Conservation (phyloP, 2,888 invertebrate species). For the Thyatira batis region DNA sequence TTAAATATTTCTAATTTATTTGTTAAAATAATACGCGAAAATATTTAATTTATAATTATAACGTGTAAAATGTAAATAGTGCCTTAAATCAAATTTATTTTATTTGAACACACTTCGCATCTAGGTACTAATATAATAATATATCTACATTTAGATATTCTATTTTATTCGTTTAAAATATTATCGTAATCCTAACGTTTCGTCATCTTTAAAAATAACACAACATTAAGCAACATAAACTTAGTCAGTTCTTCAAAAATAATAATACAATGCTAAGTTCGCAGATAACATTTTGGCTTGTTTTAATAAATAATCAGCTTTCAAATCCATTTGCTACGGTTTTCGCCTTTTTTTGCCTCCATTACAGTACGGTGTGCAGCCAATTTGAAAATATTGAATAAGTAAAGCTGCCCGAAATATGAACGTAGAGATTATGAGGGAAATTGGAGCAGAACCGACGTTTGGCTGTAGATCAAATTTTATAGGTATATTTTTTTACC, state of each 20-base stretch:
- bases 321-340: slow-evolving; percentile 72
- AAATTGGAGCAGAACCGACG: not conserved
- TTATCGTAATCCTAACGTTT: too few relatives aligned
- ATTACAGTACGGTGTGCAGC: slow-evolving; percentile 66
- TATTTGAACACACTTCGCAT: too few relatives aligned
- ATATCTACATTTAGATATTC: not conserved
- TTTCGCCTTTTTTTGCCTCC: slow-evolving; percentile 69
- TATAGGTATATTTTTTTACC: too few relatives aligned
- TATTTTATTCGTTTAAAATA: too few relatives aligned
- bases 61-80: too few relatives aligned
- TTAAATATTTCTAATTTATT: too few relatives aligned
- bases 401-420: slow-evolving; percentile 67
- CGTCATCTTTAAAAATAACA: too few relatives aligned
- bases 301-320: slow-evolving; percentile 72
- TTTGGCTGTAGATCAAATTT: not conserved
- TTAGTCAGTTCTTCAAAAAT: not conserved
- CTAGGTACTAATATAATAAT: not conserved
- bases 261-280: slow-evolving; percentile 19
- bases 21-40: too few relatives aligned
- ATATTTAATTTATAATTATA: too few relatives aligned
- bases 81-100: too few relatives aligned
- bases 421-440: slow-evolving; percentile 44
- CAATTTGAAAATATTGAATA: slow-evolving; percentile 81
- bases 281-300: slow-evolving; percentile 44
- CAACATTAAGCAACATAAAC: too few relatives aligned